Base-by-base conservation (phyloP, 2,113 vertebrate genomes). In the Tautogolabrus adspersus region DNA sequence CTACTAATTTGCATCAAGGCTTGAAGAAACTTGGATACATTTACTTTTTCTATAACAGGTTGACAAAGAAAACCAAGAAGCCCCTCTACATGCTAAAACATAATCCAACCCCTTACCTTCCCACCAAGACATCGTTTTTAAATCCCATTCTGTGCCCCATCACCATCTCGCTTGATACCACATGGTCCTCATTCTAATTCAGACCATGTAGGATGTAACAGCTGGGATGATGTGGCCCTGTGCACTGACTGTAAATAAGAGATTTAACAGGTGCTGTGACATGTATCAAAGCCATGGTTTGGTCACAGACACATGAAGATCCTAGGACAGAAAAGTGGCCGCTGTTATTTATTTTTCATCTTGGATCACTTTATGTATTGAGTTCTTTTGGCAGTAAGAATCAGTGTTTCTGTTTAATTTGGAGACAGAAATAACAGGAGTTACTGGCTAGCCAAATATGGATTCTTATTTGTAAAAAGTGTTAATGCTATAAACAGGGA, bases 241-340 rank as follows among this genome's bases (percentile, higher is more conserved):
- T 66, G 52, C 49, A 16, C 62, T 3, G 58, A 59, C 46, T 64
- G 65, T 16, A 49, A 58, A 74, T 68, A 15, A 11, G 26, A 44
- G 61, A 77, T 66, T 62, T 77, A 80, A 86, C 68, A 70, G 58
- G 59, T 70, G 61, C 63, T 75, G 77, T 55, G 72, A 46, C 46
- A 46, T 79, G 64, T 75, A 72, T 72, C 72, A 83, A 81, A 75
- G 51, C 49, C 38, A 30, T 83, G 34, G 57, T 75, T 22, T 26
- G 46, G 23, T 47, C 56, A 54, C 23, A 40, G 9, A 23, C 37
- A 63, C 11, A 63, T 0, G 11, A 52, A 56, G 51, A 37, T 47
- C 60, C 40, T 30, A 57, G 44, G 10, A 15, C 42, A 10, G 11
- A 66, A 80, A 42, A 40, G 38, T 26, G 26, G 26, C 3, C 26